Percentiles rank a stretch among this genome's conserved stretches.
Evolutionary conservation across 2,113 vertebrate species (phyloP).

Genomic region (Rallus limicola): DNA sequence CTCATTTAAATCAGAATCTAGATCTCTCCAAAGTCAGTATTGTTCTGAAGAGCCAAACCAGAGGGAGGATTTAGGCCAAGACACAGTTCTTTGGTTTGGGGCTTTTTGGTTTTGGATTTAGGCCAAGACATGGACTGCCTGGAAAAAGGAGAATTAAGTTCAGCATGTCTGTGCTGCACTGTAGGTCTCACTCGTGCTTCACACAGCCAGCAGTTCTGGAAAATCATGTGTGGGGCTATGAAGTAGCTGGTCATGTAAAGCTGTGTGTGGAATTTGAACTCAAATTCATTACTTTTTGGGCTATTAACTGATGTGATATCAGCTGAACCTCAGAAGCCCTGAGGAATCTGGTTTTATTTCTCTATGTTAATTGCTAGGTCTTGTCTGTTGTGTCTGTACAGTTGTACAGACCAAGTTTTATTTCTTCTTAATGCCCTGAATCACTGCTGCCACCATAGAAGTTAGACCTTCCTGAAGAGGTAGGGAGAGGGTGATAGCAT

Average conservation of each 20-base stretch:
- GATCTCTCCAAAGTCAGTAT: not conserved
- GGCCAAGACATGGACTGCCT: not conserved
- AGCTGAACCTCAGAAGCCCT: not conserved
- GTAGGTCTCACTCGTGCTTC: not conserved
- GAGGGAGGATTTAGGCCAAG: not conserved
- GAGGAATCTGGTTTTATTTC: not conserved
- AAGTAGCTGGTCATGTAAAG: not conserved
- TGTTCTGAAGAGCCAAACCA: not conserved
- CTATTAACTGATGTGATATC: not conserved
- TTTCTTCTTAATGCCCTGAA: not conserved
- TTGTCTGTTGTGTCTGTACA: not conserved
- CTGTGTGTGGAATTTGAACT: not conserved
- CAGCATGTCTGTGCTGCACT: not conserved
- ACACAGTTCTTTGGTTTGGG: not conserved
- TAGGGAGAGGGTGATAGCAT: not conserved
- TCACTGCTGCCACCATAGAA: not conserved
- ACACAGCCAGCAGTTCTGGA: not conserved
- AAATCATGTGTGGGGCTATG: not conserved
- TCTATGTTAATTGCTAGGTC: not conserved
- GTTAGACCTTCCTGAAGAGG: not conserved
- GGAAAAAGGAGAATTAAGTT: not conserved
- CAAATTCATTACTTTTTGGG: not conserved
- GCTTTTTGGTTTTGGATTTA: not conserved
- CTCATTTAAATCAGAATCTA: not conserved
- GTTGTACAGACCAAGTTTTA: not conserved